Percentiles rank a stretch among this genome's conserved stretches.
These are phyloP conservation scores for Opisthocomus hoazin DNA, from an alignment of 2,113 vertebrate species.

Conservation along the genomic window DNA sequence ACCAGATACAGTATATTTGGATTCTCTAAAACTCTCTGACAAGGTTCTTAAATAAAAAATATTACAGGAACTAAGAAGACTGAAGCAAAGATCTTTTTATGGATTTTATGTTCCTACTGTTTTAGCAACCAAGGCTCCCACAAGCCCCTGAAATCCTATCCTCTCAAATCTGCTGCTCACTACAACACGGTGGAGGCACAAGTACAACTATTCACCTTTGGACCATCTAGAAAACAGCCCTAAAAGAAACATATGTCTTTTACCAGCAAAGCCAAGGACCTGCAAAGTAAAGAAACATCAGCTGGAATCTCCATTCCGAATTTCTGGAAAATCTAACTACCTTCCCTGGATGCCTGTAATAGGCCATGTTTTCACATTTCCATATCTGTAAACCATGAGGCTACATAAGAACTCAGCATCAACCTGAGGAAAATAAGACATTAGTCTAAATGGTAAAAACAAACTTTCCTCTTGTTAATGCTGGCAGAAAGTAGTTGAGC, in stretches of 20 bases:
- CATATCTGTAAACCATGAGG: background rate
- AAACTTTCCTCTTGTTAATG: background rate
- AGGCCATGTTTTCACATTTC: background rate
- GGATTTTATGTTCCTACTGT: background rate
- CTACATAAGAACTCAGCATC: background rate
- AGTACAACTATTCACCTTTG: background rate
- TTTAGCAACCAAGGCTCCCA: background rate
- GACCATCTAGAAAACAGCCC: background rate
- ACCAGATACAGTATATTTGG: background rate
- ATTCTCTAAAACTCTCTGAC: background rate
- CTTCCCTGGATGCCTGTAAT: background rate
- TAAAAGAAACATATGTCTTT: background rate
- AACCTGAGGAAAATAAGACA: background rate
- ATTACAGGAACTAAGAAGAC: background rate
- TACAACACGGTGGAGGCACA: background rate
- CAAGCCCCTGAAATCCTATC: background rate
- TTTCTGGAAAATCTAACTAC: background rate
- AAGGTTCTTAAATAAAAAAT: background rate
- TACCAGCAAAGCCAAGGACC: background rate
- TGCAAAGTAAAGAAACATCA: background rate
- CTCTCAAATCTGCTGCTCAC: background rate
- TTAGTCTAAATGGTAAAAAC: background rate
- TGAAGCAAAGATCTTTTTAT: background rate
- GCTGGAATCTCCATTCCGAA: background rate
- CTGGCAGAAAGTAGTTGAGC: fast-evolving